Evolutionary conservation across 2,113 vertebrate genomes (phyloP).

Genomic region (pig (Sus scrofa)): T2T-Sscrofa CM000824.6:127983001-127983500

Average conservation of each 20-base stretch:
- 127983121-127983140: neutral
- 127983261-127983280: neutral
- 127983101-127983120: neutral
- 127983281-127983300: neutral
- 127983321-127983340: neutral
- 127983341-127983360: neutral
- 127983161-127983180: accelerated
- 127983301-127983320: neutral
- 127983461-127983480: neutral
- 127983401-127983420: neutral
- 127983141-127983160: neutral
- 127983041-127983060: neutral
- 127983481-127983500: neutral
- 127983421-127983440: neutral
- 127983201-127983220: neutral
- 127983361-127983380: neutral
- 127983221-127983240: neutral
- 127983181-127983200: neutral
- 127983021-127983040: neutral
- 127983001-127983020: neutral
- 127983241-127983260: neutral
- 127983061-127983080: accelerated
- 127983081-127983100: neutral
- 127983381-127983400: neutral
- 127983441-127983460: neutral